Base-by-base conservation (phyloP, 2,797 vertebrate genomes). In the Prionace glauca region DNA sequence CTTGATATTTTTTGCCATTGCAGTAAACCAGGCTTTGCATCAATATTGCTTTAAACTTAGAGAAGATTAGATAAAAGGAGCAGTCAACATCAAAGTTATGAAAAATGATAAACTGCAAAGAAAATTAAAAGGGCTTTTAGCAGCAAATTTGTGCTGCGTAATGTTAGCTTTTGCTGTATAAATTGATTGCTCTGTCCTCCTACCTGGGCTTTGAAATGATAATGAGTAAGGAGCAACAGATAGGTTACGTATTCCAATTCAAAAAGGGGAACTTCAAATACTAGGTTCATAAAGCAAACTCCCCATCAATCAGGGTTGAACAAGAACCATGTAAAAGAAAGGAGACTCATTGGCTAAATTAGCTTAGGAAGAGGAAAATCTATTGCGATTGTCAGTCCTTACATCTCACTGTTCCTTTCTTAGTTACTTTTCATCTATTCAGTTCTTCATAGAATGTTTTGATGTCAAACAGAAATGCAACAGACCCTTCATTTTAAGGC, bases 131-230 rank as follows among this genome's bases (percentile, higher is more conserved):
- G 62, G n/a, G 7, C 56, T 92, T 92, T 92, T 36, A 92, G 29
- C 26, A 90, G 24, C 24, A 29, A 87, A 12, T 88, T 22, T 14
- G 56, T 56, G 24, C 50, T 88, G 86, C 12, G 50, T 36, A 36
- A 36, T 62, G 32, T 60, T 32, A 32, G 24, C 65, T 90, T 87
- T 92, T 90, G 50, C 22, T 90, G 24, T 90, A 90, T 62, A 29
- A 32, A 29, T 29, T 60, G 56, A 60, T 29, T 62, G 87, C 56
- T 60, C 87, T 29, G 50, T 88, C 45, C 86, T 65, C 67, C 18
- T 36, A 10, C 36, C n/a, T 91, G 32, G 62, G 32, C 20, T 92
- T 67, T 92, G 90, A 92, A 92, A 92, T 92, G 90, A 67, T 92
- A 67, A 92, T 67, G n/a, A 92, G 60, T 18, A 65, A 62, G 88